Base-by-base conservation (phyloP, 2,888 invertebrate genomes). In the Portevinia maculata region DNA sequence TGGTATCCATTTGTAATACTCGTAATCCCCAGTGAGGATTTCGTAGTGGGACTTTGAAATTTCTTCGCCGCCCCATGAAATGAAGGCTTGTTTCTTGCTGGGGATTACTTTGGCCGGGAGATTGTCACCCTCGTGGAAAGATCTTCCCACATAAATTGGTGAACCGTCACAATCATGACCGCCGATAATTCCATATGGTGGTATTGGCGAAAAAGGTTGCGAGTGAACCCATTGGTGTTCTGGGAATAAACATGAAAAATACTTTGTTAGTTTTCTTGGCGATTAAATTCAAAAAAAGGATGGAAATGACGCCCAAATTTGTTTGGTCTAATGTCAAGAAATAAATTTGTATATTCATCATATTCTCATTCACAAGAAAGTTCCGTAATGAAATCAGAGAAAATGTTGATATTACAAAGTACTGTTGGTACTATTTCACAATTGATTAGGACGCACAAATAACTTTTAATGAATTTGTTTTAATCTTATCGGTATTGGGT, bases 31-130 rank as follows among this genome's bases (percentile, higher is more conserved):
- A 24, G 92, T 92, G 2, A 93, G 87, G 15, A 93, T 89, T 91
- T 93, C 89, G 78, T 88, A 90, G 55, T 89, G 88, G 17, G 83
- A 85, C 84, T 89, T 89, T 8, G 70, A 28, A 39, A 92, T 91
- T 87, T 94, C 94, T 24, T 90, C 87, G 3, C 93, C 93, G 41
- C 88, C 89, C 79, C 88, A 90, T 52, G 86, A 86, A 1, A 90
- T 86, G 57, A 90, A 90, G 3, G 89, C 90, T 19, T 85, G 86
- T 9, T 87, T 86, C 74, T 90, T 90, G 85, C 88, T 90, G 7
- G 90, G 90, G 17, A 94, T 92, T 0, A 94, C 92, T 90, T 94
- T 94, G 0, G 93, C 93, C 3, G 94, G 93, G 13, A 94, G 85
- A 88, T 92, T 91, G 85, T 94, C 93, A n/a, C 93, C 93, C 59